phyloP scores from a whole-genome alignment of 2,888 invertebrate genomes.

The Arge pagana region DNA sequence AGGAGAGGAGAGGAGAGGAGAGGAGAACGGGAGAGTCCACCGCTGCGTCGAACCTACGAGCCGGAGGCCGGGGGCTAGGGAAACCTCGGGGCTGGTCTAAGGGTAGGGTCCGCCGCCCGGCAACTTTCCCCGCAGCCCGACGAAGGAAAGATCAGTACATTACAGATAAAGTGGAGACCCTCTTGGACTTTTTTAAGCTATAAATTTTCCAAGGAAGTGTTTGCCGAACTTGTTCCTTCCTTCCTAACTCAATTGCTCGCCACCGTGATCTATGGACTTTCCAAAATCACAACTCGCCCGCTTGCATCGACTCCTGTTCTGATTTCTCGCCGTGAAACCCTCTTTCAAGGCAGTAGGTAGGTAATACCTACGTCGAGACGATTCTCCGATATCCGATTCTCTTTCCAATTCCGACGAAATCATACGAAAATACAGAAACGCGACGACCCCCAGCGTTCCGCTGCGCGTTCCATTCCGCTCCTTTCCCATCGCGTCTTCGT shows the following conservation, averaged over 20 bases:
- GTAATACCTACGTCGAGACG: too few relatives aligned
- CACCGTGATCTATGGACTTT: constrained; percentile 53
- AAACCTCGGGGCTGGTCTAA: constrained; percentile 31
- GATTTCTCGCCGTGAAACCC: constrained; percentile 6
- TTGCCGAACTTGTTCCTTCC: constrained; percentile 59
- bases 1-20: constrained; percentile 19
- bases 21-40: constrained; percentile 24
- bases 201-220: constrained; percentile 56
- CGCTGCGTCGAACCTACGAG: too few relatives aligned
- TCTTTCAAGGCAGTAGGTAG: too few relatives aligned
- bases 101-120: constrained; percentile 37
- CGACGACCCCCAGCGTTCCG: too few relatives aligned
- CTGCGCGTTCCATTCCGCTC: too few relatives aligned
- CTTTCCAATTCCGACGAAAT: too few relatives aligned
- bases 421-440: too few relatives aligned
- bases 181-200: constrained; percentile 57
- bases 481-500: too few relatives aligned
- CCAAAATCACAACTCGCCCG: constrained; percentile 44
- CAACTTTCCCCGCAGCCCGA: constrained; percentile 7
- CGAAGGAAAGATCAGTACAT: constrained; percentile 57
- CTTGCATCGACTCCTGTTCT: constrained; percentile 10
- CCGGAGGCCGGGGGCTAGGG: constrained; percentile 4
- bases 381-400: too few relatives aligned
- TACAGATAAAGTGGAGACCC: constrained; percentile 56
- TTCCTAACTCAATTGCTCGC: constrained; percentile 58